These are phyloP conservation scores for Podarcis raffonei DNA, from an alignment of 2,113 vertebrate species.

Conservation along the genomic window DNA sequence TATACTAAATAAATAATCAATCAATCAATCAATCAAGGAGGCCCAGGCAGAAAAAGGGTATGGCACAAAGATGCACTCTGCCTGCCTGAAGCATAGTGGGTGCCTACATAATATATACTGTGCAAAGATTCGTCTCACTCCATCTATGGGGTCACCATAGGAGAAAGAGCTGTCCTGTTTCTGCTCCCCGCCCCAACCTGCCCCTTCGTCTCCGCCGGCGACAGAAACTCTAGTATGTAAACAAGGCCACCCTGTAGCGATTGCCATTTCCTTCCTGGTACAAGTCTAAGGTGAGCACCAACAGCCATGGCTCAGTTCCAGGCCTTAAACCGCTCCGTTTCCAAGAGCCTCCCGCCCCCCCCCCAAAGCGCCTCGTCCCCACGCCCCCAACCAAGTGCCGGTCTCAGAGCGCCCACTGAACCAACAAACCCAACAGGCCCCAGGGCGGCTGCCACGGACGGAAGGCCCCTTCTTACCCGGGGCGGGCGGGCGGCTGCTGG, in stretches of 20 bases:
- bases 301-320: background rate
- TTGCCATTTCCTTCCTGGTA: background rate
- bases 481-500: background rate
- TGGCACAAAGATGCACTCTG: too few relatives aligned
- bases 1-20: too few relatives aligned
- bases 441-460: background rate
- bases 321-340: background rate
- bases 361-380: background rate
- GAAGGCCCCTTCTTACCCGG: background rate
- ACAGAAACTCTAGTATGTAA: background rate
- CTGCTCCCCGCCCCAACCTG: background rate
- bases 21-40: too few relatives aligned
- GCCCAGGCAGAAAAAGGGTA: too few relatives aligned
- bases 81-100: too few relatives aligned
- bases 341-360: background rate
- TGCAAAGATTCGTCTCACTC: too few relatives aligned
- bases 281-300: background rate
- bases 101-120: too few relatives aligned
- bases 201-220: background rate
- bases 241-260: background rate
- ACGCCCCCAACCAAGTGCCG: background rate
- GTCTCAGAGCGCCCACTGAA: background rate
- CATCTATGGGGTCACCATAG: too few relatives aligned
- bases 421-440: too few relatives aligned
- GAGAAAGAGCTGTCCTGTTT: too few relatives aligned